Base-by-base conservation (phyloP, 2,888 invertebrate species). In the Plebejus anna region DNA sequence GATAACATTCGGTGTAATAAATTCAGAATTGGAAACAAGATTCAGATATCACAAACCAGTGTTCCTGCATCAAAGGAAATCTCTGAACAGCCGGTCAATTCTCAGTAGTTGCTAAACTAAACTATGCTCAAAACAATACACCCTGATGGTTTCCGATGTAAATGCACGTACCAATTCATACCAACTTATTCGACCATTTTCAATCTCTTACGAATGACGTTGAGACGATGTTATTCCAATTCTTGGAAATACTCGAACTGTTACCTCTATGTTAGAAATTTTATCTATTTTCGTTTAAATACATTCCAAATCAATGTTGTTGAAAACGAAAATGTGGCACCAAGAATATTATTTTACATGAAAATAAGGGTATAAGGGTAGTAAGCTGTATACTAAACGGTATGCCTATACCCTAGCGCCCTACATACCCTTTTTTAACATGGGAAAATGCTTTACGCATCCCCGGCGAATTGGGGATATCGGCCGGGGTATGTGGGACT, bases 81-180 rank as follows among this genome's bases (percentile, higher is more conserved):
- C 42, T n/a, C 72, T 72, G 47, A 72, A 13, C 72, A 72, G 47
- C 47, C 72, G 47, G 47, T 47, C 73, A 73, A 73, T 55, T 55
- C 73, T 16, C 51, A 51, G 55, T 55, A 32, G 51, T 36, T 51
- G 73, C 22, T 22, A 22, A 22, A 22, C 22, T 73, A 55, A 73
- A 28, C 73, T 73, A 13, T 51, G 32, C 32, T 36, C 55, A 73
- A 51, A 32, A 51, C 22, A 51, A 51, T 55, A 28, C 22, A 22
- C 28, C 9, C 3, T 73, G 55, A 42, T 42, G 71, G 42, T 42
- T 71, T 71, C 42, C 9, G 42, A 71, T 42, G 42, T 71, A 71
- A 70, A 66, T 66, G 28, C 61, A 59, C 61, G 28, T 66, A 66
- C 38, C 38, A 42, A 42, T 38, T 38, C n/a, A 42, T 38, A 42